Conservation (phyloP, 1,140 invertebrate genomes). For the Eumaeus atala region DNA sequence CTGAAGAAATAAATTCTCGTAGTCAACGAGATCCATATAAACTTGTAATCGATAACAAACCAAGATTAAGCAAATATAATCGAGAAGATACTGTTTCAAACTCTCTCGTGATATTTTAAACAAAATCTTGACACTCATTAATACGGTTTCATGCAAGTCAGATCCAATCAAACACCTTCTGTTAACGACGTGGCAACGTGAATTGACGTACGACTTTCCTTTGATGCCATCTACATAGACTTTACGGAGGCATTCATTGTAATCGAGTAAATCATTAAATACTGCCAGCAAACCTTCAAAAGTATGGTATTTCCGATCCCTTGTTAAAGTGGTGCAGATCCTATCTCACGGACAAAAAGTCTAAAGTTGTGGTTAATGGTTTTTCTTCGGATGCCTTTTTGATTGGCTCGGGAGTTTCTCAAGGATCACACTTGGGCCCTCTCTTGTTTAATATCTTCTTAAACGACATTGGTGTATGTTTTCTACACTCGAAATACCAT, state of each 20-base stretch:
- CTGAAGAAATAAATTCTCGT: no score
- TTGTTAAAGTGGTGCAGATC: constrained; percentile 12
- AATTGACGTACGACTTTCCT: not conserved
- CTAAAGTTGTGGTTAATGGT: not conserved
- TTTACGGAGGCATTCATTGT: constrained; percentile 15
- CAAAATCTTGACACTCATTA: no score
- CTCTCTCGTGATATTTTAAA: no score
- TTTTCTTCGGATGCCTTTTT: not conserved
- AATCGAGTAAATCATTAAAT: constrained; percentile 12
- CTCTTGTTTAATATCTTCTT: no score
- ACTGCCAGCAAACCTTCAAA: constrained; percentile 7
- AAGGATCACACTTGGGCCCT: constrained; percentile 1
- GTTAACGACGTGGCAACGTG: constrained; percentile 4
- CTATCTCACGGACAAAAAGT: not conserved
- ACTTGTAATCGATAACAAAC: no score
- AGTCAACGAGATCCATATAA: no score
- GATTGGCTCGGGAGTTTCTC: not conserved
- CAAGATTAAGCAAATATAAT: no score
- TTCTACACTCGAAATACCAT: no score
- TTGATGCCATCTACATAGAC: constrained; percentile 2
- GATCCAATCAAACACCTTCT: constrained; percentile 1
- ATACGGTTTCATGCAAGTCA: no score
- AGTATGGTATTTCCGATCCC: not conserved
- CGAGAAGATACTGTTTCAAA: no score
- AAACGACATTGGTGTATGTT: no score